Base-by-base conservation (phyloP, 2,797 vertebrate species). In the Adrianichthys oophorus region DNA sequence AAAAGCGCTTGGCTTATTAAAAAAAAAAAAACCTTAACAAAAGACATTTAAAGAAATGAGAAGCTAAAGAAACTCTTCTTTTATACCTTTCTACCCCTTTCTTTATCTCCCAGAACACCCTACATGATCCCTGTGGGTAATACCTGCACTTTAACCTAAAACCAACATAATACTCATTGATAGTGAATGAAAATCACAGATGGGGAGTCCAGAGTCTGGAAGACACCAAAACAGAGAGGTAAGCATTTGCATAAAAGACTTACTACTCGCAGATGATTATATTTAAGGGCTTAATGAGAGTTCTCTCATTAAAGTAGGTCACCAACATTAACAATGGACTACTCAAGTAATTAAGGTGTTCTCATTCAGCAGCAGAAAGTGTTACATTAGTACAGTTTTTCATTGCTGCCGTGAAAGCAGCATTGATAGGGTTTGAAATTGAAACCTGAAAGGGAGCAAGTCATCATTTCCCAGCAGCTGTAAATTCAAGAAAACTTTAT, bases 301-400 rank as follows among this genome's bases (percentile, higher is more conserved):
- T 43, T 41, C 57, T 46, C 44, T n/a, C 46, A 26, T 40, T 41
- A 17, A 81, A 72, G 64, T 80, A 75, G 82, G 83, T 80, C 78
- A 47, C 56, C 48, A 40, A 23, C 70, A 62, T 79, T 74, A 62
- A 23, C 24, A 1, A 32, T 62, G 21, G 52, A 54, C 43, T 15
- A 61, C 56, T 60, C 71, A 52, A 56, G 66, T 70, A 78, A 74
- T 79, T 66, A 72, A 59, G 50, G 48, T 55, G 59, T 56, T 64
- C 62, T 65, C 66, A 67, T 52, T 55, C 47, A 70, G 8, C 6
- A 6, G 0, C 24, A 37, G 42, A 37, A 15, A 18, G 49, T 0
- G 12, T 62, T 61, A 64, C 47, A 66, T 17, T 40, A 6, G 44
- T 44, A 69, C 67, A 44, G 4, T 50, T 62, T 52, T 48, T 48